Base-by-base conservation (phyloP, 2,888 invertebrate species). In the Pyralis farinalis region DNA sequence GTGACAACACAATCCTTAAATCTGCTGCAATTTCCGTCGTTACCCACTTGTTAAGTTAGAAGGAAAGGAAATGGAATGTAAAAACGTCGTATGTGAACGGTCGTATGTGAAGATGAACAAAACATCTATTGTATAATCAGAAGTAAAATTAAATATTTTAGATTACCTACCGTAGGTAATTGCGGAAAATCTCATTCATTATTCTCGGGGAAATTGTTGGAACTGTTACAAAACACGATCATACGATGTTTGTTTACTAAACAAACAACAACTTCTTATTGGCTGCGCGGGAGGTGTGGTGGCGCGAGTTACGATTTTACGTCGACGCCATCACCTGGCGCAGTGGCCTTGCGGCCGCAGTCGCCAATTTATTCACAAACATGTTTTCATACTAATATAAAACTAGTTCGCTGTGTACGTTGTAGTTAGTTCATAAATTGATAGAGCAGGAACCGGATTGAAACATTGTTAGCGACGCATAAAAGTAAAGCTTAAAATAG, bases 231-330 rank as follows among this genome's bases (percentile, higher is more conserved):
- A 76, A 63, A 62, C 40, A 36, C 37, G 58, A 77, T 80, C 80
- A 57, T 78, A 78, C 75, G 81, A 78, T 78, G 55, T 77, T 75
- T 82, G 65, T 77, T 80, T 78, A 74, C 72, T 55, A 53, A 58
- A 63, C 42, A 44, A 34, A 3, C 16, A 16, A 3, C 46, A 47
- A 49, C 43, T 51, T 57, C 50, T 58, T 62, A 70, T 59, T 65
- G 70, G 41, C 54, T 50, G 62, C 53, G 49, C 47, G 46, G 62
- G 71, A 76, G 82, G 81, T 73, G 73, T 76, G 73, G 40, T 42
- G 11, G 20, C 20, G 7, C 29, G 37, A 4, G 2, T 16, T 16
- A 16, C 16, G 4, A 16, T 4, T 16, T 16, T 16, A 16, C 16
- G 16, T 16, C 16, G 50, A 55, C 41, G 16, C 36, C 55, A 52